phyloP scores from a whole-genome alignment of 2,113 vertebrate genomes.

The Notothenia rossii region DNA sequence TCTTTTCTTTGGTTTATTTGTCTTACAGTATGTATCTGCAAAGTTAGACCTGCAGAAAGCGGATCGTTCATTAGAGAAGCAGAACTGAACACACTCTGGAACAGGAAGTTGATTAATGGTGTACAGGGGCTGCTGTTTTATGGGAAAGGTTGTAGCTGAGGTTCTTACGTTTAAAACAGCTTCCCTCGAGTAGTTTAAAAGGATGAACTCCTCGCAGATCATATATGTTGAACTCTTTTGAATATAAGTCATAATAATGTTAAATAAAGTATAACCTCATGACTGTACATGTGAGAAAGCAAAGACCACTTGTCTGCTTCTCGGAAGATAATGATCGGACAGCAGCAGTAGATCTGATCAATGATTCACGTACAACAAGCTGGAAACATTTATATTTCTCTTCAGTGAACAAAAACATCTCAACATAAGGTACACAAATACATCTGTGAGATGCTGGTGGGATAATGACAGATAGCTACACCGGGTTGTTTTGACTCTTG shows the following conservation, averaged over 20 bases:
- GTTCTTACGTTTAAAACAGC: not conserved
- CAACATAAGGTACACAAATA: slow-evolving; percentile 23
- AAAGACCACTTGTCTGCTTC: not conserved
- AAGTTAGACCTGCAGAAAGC: not conserved
- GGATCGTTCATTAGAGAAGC: not conserved
- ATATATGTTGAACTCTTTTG: not conserved
- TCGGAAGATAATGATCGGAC: not conserved
- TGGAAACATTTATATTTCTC: slow-evolving; percentile 20
- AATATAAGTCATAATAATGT: not conserved
- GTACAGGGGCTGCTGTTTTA: not conserved
- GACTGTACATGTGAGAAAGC: slow-evolving; percentile 2
- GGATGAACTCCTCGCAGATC: not conserved
- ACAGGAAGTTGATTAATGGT: not conserved
- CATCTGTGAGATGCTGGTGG: slow-evolving; percentile 32
- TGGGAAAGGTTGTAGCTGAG: not conserved
- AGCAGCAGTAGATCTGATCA: slow-evolving; percentile 5
- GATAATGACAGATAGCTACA: slow-evolving; percentile 27
- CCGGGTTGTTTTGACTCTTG: slow-evolving; percentile 44
- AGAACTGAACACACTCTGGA: not conserved
- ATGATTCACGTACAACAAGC: slow-evolving; percentile 15
- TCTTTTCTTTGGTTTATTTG: not conserved
- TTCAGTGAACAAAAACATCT: slow-evolving; percentile 21
- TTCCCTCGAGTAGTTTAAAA: not conserved
- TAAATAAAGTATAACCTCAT: not conserved
- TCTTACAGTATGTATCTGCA: not conserved